Evolutionary conservation across 2,797 vertebrate species (phyloP), one percentile per base, ranked within the genome.

Genomic region (Malacoraja senta): DNA sequence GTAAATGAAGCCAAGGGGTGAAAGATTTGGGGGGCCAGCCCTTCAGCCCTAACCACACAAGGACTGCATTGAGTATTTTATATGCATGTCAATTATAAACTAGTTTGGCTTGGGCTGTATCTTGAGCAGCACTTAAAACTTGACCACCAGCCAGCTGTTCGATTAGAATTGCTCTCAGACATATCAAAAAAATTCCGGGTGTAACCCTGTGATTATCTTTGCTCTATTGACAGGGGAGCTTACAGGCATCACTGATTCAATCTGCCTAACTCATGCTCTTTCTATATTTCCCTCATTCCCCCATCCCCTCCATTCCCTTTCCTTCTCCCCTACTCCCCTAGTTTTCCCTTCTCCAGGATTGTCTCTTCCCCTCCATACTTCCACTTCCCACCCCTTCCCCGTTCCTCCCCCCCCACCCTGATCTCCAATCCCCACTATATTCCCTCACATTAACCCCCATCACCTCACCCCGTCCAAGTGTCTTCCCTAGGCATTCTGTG

Each of bases 101-200:
- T 68, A 10, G 15, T n/a, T 68, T 0, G 12, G 9, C 7, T n/a
- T 19, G 7, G n/a, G 8, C 61, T 2, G n/a, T 19, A 63, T 63
- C 61, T 32, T 32, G 61, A 94, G 94, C 93, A 93, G 94, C 94
- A 94, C 93, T 93, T 93, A 94, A 94, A 94, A 93, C 93, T 94
- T 32, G 26, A 32, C n/a, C 29, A 8, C 29, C 83, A 65, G 61
- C 15, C 84, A 88, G 84, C 84, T 68, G 61, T 17, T 65, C 84
- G 21, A 21, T 68, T 19, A 35, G 15, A 68, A 3, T 32, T 3
- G n/a, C 61, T 35, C 84, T 35, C 84, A 35, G 61, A 21, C 83
- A 63, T n/a, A n/a, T 32, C 58, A 86, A 17, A 68, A 63, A 32
- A 32, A 86, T 6, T 17, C n/a, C 29, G 0, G 13, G 12, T 65